phyloP scores from a whole-genome alignment of 2,888 invertebrate species.

The Prenolepis imparis region DNA sequence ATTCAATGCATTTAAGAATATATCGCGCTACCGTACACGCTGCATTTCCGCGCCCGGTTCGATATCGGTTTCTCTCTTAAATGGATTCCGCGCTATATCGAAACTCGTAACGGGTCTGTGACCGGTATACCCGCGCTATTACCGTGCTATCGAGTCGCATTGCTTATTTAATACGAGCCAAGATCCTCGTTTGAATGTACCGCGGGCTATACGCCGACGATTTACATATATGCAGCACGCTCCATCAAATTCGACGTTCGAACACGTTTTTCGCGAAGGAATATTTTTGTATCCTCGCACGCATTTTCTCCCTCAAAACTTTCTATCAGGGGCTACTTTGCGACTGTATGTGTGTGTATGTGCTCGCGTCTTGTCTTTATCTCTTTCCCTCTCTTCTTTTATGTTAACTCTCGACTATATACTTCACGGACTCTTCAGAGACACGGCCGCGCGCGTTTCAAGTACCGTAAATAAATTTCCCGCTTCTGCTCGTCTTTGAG shows the following conservation, averaged over 20 bases:
- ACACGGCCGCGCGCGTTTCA: not conserved
- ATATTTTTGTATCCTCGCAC: slow-evolving; percentile 20
- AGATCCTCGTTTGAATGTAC: slow-evolving; percentile 56
- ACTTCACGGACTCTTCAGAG: slow-evolving; percentile 26
- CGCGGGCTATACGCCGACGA: not conserved
- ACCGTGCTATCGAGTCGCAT: slow-evolving; percentile 51
- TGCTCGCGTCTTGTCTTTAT: slow-evolving; percentile 34
- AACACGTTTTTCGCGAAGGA: not conserved
- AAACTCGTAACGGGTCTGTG: slow-evolving; percentile 5
- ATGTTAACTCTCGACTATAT: slow-evolving; percentile 28
- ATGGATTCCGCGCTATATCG: slow-evolving; percentile 39
- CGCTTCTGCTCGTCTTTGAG: slow-evolving; percentile 19
- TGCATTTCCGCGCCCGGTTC: slow-evolving; percentile 12
- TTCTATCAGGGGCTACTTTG: not conserved
- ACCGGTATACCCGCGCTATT: slow-evolving; percentile 38
- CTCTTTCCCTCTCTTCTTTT: slow-evolving; percentile 18
- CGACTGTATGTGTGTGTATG: not conserved
- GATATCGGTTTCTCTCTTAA: slow-evolving; percentile 40
- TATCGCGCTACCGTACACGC: not conserved
- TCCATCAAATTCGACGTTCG: slow-evolving; percentile 58
- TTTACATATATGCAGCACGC: not conserved
- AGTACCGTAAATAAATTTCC: slow-evolving; percentile 50
- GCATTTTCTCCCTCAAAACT: slow-evolving; percentile 36
- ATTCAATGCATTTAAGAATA: slow-evolving; percentile 49
- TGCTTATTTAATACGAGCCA: slow-evolving; percentile 62